phyloP scores from a whole-genome alignment of 1,140 invertebrate genomes.

The Trichoplusia ni region DNA sequence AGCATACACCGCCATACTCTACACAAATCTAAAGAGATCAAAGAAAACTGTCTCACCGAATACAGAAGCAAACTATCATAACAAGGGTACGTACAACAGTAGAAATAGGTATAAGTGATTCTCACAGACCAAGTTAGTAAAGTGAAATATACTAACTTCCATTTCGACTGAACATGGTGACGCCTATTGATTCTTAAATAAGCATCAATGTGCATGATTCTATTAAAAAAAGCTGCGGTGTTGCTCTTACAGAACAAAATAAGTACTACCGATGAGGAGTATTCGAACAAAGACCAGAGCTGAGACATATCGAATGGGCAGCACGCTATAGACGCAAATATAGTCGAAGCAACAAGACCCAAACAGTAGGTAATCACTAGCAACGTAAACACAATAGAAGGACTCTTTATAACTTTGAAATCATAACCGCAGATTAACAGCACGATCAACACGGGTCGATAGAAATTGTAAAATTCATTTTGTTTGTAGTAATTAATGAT shows the following conservation, averaged over 20 bases:
- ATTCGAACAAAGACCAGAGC: constrained; percentile 63
- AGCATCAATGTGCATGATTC: constrained; percentile 50
- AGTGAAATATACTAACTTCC: constrained; percentile 43
- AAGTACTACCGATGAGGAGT: constrained; percentile 45
- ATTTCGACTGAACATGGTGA: constrained; percentile 33
- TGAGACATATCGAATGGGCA: constrained; percentile 48
- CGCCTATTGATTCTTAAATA: constrained; percentile 54
- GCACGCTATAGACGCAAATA: constrained; percentile 49
- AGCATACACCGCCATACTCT: constrained; percentile 64
- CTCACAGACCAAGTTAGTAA: constrained; percentile 52
- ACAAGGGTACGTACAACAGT: constrained; percentile 49
- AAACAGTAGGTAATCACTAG: constrained; percentile 51
- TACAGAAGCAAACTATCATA: constrained; percentile 46
- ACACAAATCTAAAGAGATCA: constrained; percentile 62
- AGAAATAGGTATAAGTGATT: constrained; percentile 46
- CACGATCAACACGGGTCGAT: constrained; percentile 49
- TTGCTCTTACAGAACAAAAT: constrained; percentile 53
- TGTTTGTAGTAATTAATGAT: neutral
- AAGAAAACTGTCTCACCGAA: constrained; percentile 51
- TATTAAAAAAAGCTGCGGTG: constrained; percentile 45
- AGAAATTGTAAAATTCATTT: constrained; percentile 34
- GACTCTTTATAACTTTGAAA: constrained; percentile 47
- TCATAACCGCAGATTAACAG: constrained; percentile 63
- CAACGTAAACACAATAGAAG: neutral
- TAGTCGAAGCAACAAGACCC: constrained; percentile 42